Evolutionary conservation across 1,140 invertebrate species (phyloP).

Genomic region (Drosophila yakuba): DNA sequence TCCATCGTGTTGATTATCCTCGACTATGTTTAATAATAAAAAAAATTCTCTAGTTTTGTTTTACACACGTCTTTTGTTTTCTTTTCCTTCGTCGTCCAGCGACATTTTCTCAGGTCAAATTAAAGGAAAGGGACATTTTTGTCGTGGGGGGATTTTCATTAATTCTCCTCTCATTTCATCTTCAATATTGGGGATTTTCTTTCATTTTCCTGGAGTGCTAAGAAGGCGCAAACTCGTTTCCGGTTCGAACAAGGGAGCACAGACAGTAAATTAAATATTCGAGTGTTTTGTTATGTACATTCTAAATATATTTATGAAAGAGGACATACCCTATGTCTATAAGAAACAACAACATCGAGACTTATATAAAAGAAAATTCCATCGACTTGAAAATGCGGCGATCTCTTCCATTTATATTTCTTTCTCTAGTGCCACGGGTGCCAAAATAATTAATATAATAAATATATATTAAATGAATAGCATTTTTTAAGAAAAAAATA

Average conservation of each 20-base stretch:
- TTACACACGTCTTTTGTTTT: conserved; percentile 6
- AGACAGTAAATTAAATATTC: conserved; percentile 4
- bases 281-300: conserved; percentile 56
- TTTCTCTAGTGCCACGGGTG: not conserved
- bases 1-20: conserved; percentile 57
- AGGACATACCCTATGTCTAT: conserved; percentile 20
- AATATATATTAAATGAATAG: too few relatives aligned
- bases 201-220: conserved; percentile 27
- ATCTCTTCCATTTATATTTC: conserved; percentile 23
- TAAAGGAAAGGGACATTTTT: conserved; percentile 12
- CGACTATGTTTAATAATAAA: conserved; percentile 50
- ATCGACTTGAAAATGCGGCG: conserved; percentile 6
- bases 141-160: too few relatives aligned
- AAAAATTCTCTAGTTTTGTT: conserved; percentile 42
- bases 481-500: not conserved
- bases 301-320: conserved; percentile 40
- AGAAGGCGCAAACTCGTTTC: conserved; percentile 27
- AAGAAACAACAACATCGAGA: conserved; percentile 54
- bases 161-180: not conserved
- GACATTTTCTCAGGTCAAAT: conserved; percentile 69
- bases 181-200: not conserved
- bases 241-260: conserved; percentile 1
- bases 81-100: conserved; percentile 70
- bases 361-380: conserved; percentile 36
- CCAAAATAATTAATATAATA: too few relatives aligned